Evolutionary conservation across 2,113 vertebrate genomes (phyloP).

Genomic region (Xiphorhynchus elegans): DNA sequence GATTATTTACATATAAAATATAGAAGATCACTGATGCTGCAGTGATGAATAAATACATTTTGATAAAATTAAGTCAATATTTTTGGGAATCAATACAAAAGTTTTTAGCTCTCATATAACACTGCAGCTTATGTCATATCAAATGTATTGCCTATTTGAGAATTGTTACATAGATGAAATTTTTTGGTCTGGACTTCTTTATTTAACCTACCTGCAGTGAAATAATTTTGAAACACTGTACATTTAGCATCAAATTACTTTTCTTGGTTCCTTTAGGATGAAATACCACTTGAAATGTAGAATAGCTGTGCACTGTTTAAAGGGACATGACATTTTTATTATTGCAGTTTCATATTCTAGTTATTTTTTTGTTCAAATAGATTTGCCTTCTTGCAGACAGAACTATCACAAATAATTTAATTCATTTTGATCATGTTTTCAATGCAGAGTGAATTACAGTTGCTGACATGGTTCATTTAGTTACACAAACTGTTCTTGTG

Average conservation of each 20-base stretch:
- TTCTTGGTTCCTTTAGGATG: neutral
- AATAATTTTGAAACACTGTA: constrained; percentile 12
- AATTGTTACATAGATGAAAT: neutral
- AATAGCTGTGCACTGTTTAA: constrained; percentile 44
- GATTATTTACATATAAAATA: constrained; percentile 84
- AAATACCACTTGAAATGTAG: constrained; percentile 22
- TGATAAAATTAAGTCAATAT: constrained; percentile 60
- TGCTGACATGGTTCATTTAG: constrained; percentile 61
- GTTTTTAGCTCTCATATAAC: neutral
- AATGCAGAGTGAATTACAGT: constrained; percentile 43
- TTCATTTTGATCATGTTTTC: constrained; percentile 52
- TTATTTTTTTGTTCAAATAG: constrained; percentile 43
- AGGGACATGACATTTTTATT: constrained; percentile 45
- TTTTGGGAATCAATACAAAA: constrained; percentile 17
- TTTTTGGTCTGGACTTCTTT: neutral
- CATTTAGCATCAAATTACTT: neutral
- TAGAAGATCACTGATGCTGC: constrained; percentile 73
- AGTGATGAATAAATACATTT: constrained; percentile 74
- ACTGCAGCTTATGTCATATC: neutral
- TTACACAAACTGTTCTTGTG: constrained; percentile 52
- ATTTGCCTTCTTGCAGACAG: constrained; percentile 21
- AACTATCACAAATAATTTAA: constrained; percentile 52
- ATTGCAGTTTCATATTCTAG: constrained; percentile 24
- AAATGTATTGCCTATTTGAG: constrained; percentile 22
- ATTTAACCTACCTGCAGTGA: constrained; percentile 15